Percentiles rank a stretch among this genome's conserved stretches.
Evolutionary conservation across 2,888 invertebrate genomes (phyloP).

Genomic region (Pristionchus maxplancki): DNA sequence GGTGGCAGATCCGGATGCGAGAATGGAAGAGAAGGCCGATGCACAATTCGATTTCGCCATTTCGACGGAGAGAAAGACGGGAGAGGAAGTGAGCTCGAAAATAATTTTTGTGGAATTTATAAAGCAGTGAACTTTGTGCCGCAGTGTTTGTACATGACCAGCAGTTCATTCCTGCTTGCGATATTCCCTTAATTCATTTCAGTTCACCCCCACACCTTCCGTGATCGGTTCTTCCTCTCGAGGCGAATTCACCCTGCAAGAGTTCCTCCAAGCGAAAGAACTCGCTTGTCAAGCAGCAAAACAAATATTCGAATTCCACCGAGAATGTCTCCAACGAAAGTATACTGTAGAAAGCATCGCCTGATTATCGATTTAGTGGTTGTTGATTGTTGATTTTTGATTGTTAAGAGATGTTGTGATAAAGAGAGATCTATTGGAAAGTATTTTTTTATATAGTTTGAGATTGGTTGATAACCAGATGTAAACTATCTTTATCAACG

Average conservation of each 20-base stretch:
- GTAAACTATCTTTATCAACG: not conserved
- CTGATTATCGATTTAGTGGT: conserved; percentile 1
- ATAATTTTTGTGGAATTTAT: no score
- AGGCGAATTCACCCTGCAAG: not conserved
- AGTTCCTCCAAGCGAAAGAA: conserved; percentile 2
- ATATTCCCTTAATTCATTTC: no score
- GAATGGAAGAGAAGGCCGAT: conserved; percentile 59
- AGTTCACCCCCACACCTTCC: not conserved
- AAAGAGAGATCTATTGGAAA: not conserved
- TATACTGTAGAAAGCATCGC: conserved; percentile 51
- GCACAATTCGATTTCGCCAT: conserved; percentile 60
- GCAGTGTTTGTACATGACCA: not conserved
- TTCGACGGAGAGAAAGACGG: not conserved
- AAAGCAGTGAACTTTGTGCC: not conserved
- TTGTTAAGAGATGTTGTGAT: not conserved
- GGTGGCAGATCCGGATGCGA: conserved; percentile 61
- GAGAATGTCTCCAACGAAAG: conserved; percentile 50
- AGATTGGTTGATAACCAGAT: not conserved
- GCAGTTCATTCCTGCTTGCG: no score
- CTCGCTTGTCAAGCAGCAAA: conserved; percentile 45
- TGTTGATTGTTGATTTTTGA: not conserved
- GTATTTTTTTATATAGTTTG: not conserved
- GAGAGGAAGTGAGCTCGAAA: not conserved
- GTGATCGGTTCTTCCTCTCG: not conserved
- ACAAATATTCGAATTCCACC: conserved; percentile 46